Conservation (phyloP, 2,113 vertebrate species). For the chimpanzee (Pan troglodytes) region NHGRI_mPanTro3-v2.1_pri NC_072404.2:146436001-146436500, state of each 20-base stretch:
- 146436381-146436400: slow-evolving; percentile 21
- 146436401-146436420: background rate
- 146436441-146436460: background rate
- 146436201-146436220: background rate
- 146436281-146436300: background rate
- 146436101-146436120: background rate
- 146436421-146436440: background rate
- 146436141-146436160: background rate
- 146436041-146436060: background rate
- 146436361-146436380: background rate
- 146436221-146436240: background rate
- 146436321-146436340: background rate
- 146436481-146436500: background rate
- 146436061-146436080: background rate
- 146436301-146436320: background rate
- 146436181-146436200: background rate
- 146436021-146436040: background rate
- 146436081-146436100: background rate
- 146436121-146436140: background rate
- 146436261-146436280: slow-evolving; percentile 5
- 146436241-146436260: background rate
- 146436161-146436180: background rate
- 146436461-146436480: background rate
- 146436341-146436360: background rate
- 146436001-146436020: background rate